Percentiles rank a stretch among this genome's conserved stretches.
These are phyloP conservation scores for Diarsia brunnea DNA, from an alignment of 2,888 invertebrate species.

Conservation along the genomic window DNA sequence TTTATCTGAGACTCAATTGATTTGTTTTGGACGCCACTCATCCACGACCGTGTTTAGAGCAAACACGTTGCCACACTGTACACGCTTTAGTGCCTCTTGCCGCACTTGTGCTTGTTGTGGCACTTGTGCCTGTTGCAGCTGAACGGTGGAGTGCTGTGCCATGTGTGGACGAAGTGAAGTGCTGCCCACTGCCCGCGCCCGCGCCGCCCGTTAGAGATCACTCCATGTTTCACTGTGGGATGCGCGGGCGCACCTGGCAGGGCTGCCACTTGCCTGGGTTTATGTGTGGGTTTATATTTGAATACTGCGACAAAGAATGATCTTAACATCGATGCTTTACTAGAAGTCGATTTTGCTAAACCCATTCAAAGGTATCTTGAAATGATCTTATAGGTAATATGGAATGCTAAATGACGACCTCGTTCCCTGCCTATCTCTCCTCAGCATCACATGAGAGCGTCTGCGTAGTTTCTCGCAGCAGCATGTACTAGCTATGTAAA, in stretches of 20 bases:
- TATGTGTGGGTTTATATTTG: background rate
- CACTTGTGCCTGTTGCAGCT: slow-evolving; percentile 21
- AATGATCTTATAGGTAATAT: background rate
- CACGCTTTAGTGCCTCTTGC: slow-evolving; percentile 27
- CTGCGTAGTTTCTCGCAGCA: slow-evolving; percentile 4
- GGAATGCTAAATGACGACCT: slow-evolving; percentile 10
- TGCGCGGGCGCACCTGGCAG: slow-evolving; percentile 55
- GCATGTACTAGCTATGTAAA: slow-evolving; percentile 37
- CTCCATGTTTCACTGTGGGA: slow-evolving; percentile 24
- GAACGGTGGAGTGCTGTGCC: slow-evolving; percentile 54
- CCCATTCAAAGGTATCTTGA: background rate
- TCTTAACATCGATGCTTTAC: background rate
- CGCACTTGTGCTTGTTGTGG: slow-evolving; percentile 1
- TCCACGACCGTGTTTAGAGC: slow-evolving; percentile 53
- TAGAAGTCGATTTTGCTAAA: background rate
- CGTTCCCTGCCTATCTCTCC: slow-evolving; percentile 33
- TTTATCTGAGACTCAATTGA: slow-evolving; percentile 44
- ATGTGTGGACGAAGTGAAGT: slow-evolving; percentile 52
- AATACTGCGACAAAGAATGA: background rate
- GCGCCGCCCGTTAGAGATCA: slow-evolving; percentile 52
- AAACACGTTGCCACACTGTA: slow-evolving; percentile 57
- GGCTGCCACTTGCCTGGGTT: slow-evolving; percentile 25
- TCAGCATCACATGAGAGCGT: slow-evolving; percentile 33
- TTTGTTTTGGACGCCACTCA: slow-evolving; percentile 59
- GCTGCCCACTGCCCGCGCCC: slow-evolving; percentile 59